A percentile compares a stretch with the other conserved stretches of the same genome.
Conservation (phyloP, 2,113 vertebrate species). For the Alces alces region DNA sequence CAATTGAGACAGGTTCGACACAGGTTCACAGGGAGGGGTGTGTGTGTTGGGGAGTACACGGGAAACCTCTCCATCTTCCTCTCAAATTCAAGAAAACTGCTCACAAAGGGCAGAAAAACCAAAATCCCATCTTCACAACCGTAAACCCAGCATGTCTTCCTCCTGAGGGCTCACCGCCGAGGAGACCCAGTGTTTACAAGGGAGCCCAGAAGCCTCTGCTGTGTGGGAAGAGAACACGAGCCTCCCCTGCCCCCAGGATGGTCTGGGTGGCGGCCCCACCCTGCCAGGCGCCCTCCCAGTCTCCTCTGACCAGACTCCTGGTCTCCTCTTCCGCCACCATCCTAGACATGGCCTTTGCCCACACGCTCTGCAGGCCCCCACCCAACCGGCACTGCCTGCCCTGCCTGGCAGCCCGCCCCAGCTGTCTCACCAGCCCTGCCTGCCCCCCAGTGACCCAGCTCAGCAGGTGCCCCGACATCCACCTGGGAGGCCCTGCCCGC, state of each 20-base stretch:
- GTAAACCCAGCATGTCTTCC: rapidly evolving
- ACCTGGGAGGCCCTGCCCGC: not conserved
- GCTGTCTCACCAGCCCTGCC: not conserved
- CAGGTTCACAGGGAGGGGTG: not conserved
- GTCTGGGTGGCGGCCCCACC: not conserved
- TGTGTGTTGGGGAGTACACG: not conserved
- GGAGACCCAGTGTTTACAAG: not conserved
- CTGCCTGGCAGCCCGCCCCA: not conserved
- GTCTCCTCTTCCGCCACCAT: not conserved
- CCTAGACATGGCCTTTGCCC: not conserved
- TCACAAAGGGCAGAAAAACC: not conserved
- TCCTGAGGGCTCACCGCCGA: not conserved
- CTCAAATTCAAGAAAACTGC: not conserved
- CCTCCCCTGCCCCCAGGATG: not conserved
- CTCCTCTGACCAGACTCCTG: not conserved
- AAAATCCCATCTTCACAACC: not conserved
- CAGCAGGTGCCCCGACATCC: not conserved
- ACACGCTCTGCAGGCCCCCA: rapidly evolving
- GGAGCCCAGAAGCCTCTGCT: not conserved
- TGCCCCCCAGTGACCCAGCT: not conserved
- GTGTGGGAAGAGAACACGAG: rapidly evolving
- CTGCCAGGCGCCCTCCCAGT: rapidly evolving
- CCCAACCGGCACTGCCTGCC: rapidly evolving
- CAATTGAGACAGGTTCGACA: rapidly evolving
- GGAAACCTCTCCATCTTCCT: not conserved